Evolutionary conservation across 2,888 invertebrate genomes (phyloP).

Genomic region (Osedax frankpressi): DNA sequence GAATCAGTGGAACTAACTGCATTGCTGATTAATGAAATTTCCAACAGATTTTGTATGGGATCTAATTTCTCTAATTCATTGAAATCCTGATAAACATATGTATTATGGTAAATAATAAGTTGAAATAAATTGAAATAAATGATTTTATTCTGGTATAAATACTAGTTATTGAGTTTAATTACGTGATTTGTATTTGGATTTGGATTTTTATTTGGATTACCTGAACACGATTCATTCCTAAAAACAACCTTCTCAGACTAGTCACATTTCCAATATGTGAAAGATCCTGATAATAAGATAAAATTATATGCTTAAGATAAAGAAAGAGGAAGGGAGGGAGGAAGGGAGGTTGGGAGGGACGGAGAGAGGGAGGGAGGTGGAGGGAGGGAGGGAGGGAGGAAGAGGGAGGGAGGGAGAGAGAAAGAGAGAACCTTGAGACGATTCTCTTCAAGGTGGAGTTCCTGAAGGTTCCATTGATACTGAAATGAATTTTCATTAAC

Average conservation of each 20-base stretch:
- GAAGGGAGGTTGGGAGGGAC: no score
- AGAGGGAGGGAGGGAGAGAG: no score
- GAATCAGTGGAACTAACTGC: conserved; percentile 40
- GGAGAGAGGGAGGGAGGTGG: no score
- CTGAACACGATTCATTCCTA: conserved; percentile 44
- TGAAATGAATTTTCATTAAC: conserved; percentile 39
- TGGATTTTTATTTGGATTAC: no score
- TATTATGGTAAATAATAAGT: no score
- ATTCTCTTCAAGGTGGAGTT: conserved; percentile 47
- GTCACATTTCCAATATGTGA: conserved; percentile 36
- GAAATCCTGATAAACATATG: conserved; percentile 33
- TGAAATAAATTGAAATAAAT: no score
- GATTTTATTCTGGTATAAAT: no score
- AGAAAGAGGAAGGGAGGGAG: no score
- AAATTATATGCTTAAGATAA: neutral
- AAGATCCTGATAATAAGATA: conserved; percentile 30
- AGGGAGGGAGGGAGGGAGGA: no score
- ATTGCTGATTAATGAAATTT: conserved; percentile 44
- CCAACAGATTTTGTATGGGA: conserved; percentile 35
- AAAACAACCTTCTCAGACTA: conserved; percentile 42
- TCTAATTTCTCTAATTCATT: conserved; percentile 42
- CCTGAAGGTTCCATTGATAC: conserved; percentile 43
- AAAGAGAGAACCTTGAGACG: conserved; percentile 33
- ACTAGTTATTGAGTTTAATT: no score
- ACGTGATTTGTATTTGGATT: no score